Conservation (phyloP, 2,888 invertebrate genomes). For the Silvanus unidentatus region DNA sequence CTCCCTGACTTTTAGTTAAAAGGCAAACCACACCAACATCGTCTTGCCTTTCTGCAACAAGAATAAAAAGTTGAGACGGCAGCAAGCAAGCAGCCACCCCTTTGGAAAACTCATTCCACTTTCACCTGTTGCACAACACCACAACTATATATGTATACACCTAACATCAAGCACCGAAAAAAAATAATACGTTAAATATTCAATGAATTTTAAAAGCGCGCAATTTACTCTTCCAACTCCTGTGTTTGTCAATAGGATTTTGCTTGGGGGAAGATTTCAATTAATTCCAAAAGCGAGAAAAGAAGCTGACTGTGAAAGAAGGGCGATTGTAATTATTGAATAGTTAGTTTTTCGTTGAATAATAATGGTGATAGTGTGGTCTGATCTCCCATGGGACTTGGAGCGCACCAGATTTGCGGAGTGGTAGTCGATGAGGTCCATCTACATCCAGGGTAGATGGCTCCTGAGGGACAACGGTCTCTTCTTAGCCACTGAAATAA, state of each 20-base stretch:
- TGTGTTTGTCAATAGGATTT: no score
- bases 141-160: not conserved
- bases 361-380: not conserved
- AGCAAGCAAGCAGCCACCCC: constrained; percentile 18
- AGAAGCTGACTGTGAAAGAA: no score
- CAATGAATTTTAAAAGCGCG: constrained; percentile 43
- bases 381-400: not conserved
- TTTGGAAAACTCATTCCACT: constrained; percentile 16
- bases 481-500: constrained; percentile 45
- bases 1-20: constrained; percentile 8
- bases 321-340: no score
- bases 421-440: constrained; percentile 24
- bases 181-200: constrained; percentile 37
- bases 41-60: constrained; percentile 15
- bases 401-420: not conserved
- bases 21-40: constrained; percentile 8
- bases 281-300: no score
- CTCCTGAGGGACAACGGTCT: constrained; percentile 39
- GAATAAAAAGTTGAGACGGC: constrained; percentile 29
- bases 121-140: constrained; percentile 32
- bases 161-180: constrained; percentile 16
- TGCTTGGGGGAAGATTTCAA: no score
- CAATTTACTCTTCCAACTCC: constrained; percentile 28
- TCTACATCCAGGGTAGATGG: constrained; percentile 31
- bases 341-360: no score